Base-by-base conservation (phyloP, 2,113 vertebrate genomes). In the Poeciliopsis turrubarensis region DNA sequence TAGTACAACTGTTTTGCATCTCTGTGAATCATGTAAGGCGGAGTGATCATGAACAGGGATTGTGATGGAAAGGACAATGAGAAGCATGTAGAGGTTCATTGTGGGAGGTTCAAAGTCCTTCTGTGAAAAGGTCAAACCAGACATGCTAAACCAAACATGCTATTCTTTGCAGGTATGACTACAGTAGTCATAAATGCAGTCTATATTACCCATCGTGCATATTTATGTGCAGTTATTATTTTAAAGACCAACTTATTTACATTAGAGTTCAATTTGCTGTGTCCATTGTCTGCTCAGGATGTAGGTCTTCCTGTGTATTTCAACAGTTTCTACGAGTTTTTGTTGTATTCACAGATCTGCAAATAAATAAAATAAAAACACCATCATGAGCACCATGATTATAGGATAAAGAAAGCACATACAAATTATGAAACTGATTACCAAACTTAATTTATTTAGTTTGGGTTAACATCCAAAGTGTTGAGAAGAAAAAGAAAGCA, bases 101-200 rank as follows among this genome's bases (percentile, higher is more conserved):
- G 80, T 78, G 79, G 54, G 72, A 81, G 34, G 78, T 84, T 73
- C 75, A 82, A 87, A 89, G 91, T 86, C 90, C 91, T 92, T 73
- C 73, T 78, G 78, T 77, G 89, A 89, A 75, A 92, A 93, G 91
- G 92, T 93, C 88, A 92, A 86, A 84, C 13, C 60, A 60, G n/a
- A n/a, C n/a, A n/a, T n/a, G n/a, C n/a, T n/a, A n/a, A n/a, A n/a
- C n/a, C n/a, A n/a, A n/a, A n/a, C n/a, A n/a, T n/a, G n/a, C n/a
- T n/a, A n/a, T n/a, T n/a, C n/a, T n/a, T n/a, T n/a, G n/a, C n/a
- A n/a, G n/a, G n/a, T n/a, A n/a, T n/a, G n/a, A n/a, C n/a, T n/a
- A n/a, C n/a, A n/a, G n/a, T n/a, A n/a, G n/a, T n/a, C n/a, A n/a
- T n/a, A n/a, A n/a, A n/a, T n/a, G n/a, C n/a, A n/a, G n/a, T n/a